Percentiles rank a stretch among this genome's conserved stretches.
Conservation (phyloP, 2,797 vertebrate genomes). For the Falco biarmicus region DNA sequence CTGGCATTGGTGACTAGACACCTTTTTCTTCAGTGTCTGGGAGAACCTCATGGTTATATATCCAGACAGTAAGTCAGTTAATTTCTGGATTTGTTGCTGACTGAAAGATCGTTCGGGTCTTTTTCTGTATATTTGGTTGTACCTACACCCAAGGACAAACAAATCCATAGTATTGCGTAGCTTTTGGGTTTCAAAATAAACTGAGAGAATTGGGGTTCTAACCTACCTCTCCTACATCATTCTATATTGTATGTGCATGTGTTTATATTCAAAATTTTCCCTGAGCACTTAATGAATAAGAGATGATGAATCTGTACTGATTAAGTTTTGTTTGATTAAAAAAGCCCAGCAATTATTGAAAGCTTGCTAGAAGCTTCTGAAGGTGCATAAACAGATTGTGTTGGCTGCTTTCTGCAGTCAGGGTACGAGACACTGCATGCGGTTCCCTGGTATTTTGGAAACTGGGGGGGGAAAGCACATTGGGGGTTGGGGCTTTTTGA, state of each 20-base stretch:
- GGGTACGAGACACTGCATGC: neutral
- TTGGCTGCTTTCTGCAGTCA: neutral
- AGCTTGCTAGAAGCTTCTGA: neutral
- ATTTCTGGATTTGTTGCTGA: neutral
- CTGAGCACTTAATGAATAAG: neutral
- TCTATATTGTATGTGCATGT: neutral
- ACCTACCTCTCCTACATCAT: accelerated
- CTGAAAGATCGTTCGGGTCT: neutral
- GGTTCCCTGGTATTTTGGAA: neutral
- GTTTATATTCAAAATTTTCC: neutral
- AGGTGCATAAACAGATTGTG: neutral
- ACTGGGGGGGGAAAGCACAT: accelerated
- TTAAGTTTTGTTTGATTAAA: neutral
- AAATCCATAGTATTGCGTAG: neutral
- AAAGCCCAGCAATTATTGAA: accelerated
- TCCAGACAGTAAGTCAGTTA: neutral
- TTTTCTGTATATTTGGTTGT: neutral
- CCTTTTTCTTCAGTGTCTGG: neutral
- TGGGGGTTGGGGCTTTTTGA: neutral
- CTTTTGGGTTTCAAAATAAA: neutral
- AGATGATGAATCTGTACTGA: neutral
- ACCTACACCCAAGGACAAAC: neutral
- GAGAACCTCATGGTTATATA: neutral
- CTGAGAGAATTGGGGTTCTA: neutral
- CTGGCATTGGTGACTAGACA: neutral